Conservation (phyloP, 2,113 vertebrate species). For the Pipa parva region DNA sequence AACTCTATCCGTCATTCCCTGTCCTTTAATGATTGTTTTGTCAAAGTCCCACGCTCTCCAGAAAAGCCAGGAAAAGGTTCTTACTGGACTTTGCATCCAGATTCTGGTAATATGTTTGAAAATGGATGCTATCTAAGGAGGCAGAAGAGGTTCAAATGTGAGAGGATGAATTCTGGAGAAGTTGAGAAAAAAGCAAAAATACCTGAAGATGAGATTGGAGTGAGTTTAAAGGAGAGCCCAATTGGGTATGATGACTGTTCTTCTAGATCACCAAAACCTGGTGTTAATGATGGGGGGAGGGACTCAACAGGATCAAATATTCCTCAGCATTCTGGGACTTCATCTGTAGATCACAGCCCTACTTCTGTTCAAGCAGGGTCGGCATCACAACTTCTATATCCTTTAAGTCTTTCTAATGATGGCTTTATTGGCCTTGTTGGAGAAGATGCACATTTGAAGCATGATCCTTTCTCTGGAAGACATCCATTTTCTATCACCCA, state of each 20-base stretch:
- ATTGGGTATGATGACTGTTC: background rate
- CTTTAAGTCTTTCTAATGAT: background rate
- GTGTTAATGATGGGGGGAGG: background rate
- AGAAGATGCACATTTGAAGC: constrained; percentile 26
- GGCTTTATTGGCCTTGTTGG: constrained; percentile 21
- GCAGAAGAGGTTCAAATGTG: constrained; percentile 49
- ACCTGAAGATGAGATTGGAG: background rate
- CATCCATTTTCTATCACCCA: constrained; percentile 47
- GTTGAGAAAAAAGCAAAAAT: background rate
- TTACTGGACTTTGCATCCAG: constrained; percentile 49
- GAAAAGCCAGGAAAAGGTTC: constrained; percentile 49
- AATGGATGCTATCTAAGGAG: constrained; percentile 48
- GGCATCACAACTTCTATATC: background rate
- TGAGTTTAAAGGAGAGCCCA: background rate
- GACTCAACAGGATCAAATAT: constrained; percentile 8
- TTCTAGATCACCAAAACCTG: constrained; percentile 11
- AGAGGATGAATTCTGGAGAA: constrained; percentile 6
- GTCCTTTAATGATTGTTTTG: constrained; percentile 50
- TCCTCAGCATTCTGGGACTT: background rate
- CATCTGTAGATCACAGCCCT: background rate
- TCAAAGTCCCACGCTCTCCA: constrained; percentile 47
- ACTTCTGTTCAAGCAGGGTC: constrained; percentile 8
- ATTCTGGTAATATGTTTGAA: constrained; percentile 50
- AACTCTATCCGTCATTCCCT: constrained; percentile 46
- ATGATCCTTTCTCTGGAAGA: constrained; percentile 17